Evolutionary conservation across 1,140 invertebrate species (phyloP).

Genomic region (Hirudo medicinalis): DNA sequence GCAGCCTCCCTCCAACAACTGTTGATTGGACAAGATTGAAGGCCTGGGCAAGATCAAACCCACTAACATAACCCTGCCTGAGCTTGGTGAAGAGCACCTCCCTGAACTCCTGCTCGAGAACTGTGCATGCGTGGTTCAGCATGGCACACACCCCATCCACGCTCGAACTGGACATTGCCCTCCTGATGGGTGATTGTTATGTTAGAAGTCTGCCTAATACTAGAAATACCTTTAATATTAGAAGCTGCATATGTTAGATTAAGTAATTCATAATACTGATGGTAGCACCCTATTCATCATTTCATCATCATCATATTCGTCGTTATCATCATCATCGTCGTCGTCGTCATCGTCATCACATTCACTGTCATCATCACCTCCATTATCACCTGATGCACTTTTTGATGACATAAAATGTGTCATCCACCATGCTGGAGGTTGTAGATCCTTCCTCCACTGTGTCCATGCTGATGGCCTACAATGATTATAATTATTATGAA

Average conservation of each 20-base stretch:
- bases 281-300: too few species aligned
- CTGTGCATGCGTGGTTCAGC: conserved; percentile 77
- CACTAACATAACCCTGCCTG: conserved; percentile 51
- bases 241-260: too few species aligned
- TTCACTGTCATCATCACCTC: neutral
- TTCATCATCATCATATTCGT: too few species aligned
- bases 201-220: neutral
- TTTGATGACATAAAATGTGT: conserved; percentile 92
- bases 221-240: too few species aligned
- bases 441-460: conserved; percentile 53
- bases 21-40: conserved; percentile 62
- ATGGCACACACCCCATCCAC: conserved; percentile 91
- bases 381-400: conserved; percentile 73
- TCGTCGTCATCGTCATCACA: neutral
- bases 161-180: conserved; percentile 73
- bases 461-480: conserved; percentile 69
- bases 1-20: conserved; percentile 66
- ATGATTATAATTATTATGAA: conserved; percentile 16
- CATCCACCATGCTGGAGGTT: conserved; percentile 86
- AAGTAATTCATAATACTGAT: too few species aligned
- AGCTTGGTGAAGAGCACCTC: conserved; percentile 60
- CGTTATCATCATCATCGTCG: neutral
- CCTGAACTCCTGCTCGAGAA: conserved; percentile 74
- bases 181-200: conserved; percentile 43
- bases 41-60: conserved; percentile 40